Evolutionary conservation across 2,888 invertebrate species (phyloP), one percentile per base, ranked within the genome.

Genomic region (Apodemia hepburni): DNA sequence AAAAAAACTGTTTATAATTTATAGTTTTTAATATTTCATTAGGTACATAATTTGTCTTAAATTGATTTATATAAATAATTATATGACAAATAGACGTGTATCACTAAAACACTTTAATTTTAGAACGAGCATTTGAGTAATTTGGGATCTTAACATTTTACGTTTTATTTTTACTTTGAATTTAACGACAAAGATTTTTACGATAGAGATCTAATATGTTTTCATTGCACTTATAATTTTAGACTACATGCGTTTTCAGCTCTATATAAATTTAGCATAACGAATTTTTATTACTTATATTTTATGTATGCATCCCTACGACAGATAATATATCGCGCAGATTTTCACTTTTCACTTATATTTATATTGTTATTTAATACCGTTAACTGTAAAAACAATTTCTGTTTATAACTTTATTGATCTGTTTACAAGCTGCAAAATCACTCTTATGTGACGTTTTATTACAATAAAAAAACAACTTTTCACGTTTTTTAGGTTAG

Each of bases 381-480:
- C 15, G 5, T 45, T 45, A 45, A 45, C 45, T 45, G 6, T 45
- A 45, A n/a, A n/a, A 15, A 45, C n/a, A 45, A 38, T 45, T n/a
- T 22, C 57, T 71, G 72, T 73, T 71, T 76, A 75, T 45, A 45
- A 72, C 73, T 74, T 71, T 79, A 87, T 88, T 81, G 88, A 89
- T 84, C 85, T 89, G 88, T 90, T 89, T 89, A 88, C 89, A 79
- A 78, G 73, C 73, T 75, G 76, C 79, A 80, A 47, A 47, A 47
- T 47, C 47, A 47, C 8, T 47, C 17, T 8, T 47, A 2, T 8
- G 47, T 17, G n/a, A 47, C 17, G 2, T 47, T 80, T 82, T 79
- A 60, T 64, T 64, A 51, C 15, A 15, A 47, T 22, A 17, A 47
- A 47, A 47, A 2, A 15, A 2, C 17, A 38, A 38, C 38, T 42